A percentile compares a stretch with the other conserved stretches of the same genome.
Conservation (phyloP, 2,113 vertebrate species). For the Rousettus leschenaultii region DNA sequence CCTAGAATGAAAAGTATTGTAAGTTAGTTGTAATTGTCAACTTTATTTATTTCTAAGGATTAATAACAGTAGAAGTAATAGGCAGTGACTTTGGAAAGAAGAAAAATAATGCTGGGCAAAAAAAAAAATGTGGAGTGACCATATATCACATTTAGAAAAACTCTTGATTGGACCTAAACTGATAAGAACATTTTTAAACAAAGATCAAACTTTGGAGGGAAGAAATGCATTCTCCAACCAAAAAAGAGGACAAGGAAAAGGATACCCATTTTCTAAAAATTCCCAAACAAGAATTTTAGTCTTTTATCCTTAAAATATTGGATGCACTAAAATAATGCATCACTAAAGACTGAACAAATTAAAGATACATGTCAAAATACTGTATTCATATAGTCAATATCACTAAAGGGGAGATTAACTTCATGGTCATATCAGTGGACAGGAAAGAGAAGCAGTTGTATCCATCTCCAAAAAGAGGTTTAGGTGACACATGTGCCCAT, state of each 20-base stretch:
- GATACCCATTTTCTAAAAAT: background rate
- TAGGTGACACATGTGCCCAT: background rate
- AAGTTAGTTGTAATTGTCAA: background rate
- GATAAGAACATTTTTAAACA: background rate
- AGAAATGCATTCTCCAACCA: background rate
- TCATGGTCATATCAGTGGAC: background rate
- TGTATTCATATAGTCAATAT: background rate
- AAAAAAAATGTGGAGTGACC: background rate
- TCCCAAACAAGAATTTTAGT: background rate
- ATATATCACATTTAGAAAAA: background rate
- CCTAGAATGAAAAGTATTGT: background rate
- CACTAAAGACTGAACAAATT: background rate
- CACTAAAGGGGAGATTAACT: background rate
- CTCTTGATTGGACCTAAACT: background rate
- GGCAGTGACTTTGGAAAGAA: background rate
- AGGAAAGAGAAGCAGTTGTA: background rate
- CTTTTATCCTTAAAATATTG: background rate
- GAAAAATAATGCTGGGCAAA: background rate
- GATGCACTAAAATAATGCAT: background rate
- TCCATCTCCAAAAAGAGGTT: background rate
- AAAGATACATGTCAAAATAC: background rate
- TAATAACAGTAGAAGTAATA: background rate
- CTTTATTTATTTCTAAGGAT: background rate
- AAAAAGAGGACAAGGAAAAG: background rate
- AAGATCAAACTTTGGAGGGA: background rate